These are phyloP conservation scores for Trematomus loennbergii DNA, from an alignment of 2,113 vertebrate species.

Conservation along the genomic window DNA sequence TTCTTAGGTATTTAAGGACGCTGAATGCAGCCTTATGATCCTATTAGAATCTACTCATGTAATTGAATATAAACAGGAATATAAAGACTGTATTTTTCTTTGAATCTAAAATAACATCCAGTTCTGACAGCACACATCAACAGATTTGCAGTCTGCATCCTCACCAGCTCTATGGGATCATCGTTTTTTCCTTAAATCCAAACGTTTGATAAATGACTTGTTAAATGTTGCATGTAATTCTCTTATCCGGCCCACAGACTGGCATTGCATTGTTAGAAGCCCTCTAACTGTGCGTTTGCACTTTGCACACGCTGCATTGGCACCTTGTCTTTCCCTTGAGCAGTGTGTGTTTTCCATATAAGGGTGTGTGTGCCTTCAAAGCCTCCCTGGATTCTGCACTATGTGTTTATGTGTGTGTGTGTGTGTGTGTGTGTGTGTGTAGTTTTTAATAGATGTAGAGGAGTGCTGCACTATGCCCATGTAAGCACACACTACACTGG, in stretches of 20 bases:
- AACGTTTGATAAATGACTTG: background rate
- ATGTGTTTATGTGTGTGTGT: slow-evolving; percentile 50
- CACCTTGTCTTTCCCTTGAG: slow-evolving; percentile 62
- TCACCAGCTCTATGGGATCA: background rate
- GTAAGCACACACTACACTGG: slow-evolving; percentile 71
- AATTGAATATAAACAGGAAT: too few species aligned
- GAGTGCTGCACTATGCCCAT: slow-evolving; percentile 77
- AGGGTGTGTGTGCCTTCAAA: slow-evolving; percentile 69
- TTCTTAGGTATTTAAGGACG: background rate
- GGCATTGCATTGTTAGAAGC: background rate
- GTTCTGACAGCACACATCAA: background rate
- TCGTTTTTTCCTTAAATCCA: background rate
- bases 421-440: slow-evolving; percentile 55
- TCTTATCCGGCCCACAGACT: background rate
- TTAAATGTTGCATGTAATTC: background rate
- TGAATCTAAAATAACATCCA: background rate
- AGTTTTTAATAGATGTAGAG: slow-evolving; percentile 66
- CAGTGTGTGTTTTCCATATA: slow-evolving; percentile 79
- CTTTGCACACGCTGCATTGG: slow-evolving; percentile 51
- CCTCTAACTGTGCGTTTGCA: background rate
- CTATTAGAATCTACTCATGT: background rate
- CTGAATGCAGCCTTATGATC: background rate
- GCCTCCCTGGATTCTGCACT: slow-evolving; percentile 54
- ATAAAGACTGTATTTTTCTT: too few species aligned
- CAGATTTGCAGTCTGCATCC: background rate